Evolutionary conservation across 2,113 vertebrate species (phyloP), one percentile per base, ranked within the genome.

Genomic region (Trichomycterus rosablanca): DNA sequence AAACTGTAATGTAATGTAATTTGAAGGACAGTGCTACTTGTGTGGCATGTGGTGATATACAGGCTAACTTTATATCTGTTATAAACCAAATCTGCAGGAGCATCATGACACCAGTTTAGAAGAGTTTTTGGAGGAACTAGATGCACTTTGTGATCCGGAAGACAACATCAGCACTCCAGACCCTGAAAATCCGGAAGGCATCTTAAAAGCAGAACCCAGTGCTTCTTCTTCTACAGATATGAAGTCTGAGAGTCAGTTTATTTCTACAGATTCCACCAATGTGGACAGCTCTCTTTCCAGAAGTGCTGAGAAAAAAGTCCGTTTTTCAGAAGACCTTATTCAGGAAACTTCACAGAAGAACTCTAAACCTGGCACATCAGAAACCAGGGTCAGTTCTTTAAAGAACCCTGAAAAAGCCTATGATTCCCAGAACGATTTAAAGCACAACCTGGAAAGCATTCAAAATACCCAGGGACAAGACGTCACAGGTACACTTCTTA

Each of bases 121-220:
- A 51, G 86, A 86, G 22, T 85, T 88, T 63, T 54, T 85, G 50
- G 84, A 87, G 72, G 84, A 86, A 56, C 81, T 85, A 0, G 86
- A 88, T 10, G 75, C 75, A 43, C 73, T 84, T 28, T 80, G 79
- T 52, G 78, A 82, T 1, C 14, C 58, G 24, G 80, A 82, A 0
- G 22, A n/a, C 10, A n/a, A n/a, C n/a, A n/a, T n/a, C n/a, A 75
- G 79, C 1, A 52, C 43, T 26, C 42, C 39, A 75, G 70, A 68
- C 68, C 72, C 11, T 35, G 64, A 62, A 55, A 72, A 2, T 50
- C 49, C 5, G 67, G 75, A 74, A 62, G 12, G 11, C n/a, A n/a
- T 40, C 37, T n/a, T 40, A 40, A 40, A 40, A n/a, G n/a, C 16
- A 35, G 69, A 51, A 0, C 54, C 23, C 3, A 59, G 46, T 39